A percentile compares a stretch with the other conserved stretches of the same genome.
Conservation (phyloP, 2,113 vertebrate species). For the Brevimyrus niger region DNA sequence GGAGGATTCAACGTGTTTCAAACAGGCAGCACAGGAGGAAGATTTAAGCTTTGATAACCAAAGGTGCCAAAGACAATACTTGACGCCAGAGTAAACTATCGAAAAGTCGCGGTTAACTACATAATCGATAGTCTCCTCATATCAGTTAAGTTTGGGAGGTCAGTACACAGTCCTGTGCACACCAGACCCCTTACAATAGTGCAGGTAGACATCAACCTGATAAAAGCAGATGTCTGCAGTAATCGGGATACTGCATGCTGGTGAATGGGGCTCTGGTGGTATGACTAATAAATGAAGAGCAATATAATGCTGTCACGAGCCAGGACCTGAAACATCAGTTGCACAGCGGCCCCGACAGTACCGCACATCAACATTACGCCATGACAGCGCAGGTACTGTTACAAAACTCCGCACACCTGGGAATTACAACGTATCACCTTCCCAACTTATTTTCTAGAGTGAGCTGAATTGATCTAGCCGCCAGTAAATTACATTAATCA, state of each 20-base stretch:
- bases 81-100: background rate
- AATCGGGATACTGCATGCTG: background rate
- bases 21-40: background rate
- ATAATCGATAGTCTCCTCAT: background rate
- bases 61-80: background rate
- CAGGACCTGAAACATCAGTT: background rate
- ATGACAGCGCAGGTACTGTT: background rate
- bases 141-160: background rate
- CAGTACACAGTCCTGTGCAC: background rate
- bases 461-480: background rate
- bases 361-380: background rate
- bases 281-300: background rate
- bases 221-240: background rate
- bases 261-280: background rate
- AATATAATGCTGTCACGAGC: background rate
- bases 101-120: background rate
- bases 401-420: background rate
- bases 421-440: background rate
- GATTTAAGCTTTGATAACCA: background rate
- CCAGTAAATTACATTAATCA: conserved; percentile 1
- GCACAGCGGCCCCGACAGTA: background rate
- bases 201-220: background rate
- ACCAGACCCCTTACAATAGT: background rate
- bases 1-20: background rate
- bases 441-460: background rate